Conservation (phyloP, 2,888 invertebrate species). For the Hydraecia micacea region DNA sequence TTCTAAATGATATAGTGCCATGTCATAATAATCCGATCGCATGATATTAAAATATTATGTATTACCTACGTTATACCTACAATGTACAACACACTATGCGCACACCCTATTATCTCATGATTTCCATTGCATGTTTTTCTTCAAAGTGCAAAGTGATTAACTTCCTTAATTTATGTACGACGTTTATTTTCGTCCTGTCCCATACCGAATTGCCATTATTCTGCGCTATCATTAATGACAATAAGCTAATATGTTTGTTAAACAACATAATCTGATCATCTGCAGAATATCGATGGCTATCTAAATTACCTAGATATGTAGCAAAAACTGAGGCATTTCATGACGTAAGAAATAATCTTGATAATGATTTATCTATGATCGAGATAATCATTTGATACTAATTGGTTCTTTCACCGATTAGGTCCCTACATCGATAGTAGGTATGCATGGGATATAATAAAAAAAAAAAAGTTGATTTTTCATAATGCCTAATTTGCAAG, state of each 20-base stretch:
- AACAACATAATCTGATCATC: conserved; percentile 25
- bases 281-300: conserved; percentile 16
- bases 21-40: neutral
- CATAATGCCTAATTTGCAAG: conserved; percentile 7
- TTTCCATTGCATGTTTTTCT: neutral
- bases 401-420: neutral
- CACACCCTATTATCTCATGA: neutral
- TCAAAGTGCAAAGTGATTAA: conserved; percentile 5
- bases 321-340: neutral
- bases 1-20: too few relatives aligned
- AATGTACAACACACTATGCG: neutral
- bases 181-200: conserved; percentile 16
- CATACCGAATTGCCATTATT: conserved; percentile 16
- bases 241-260: conserved; percentile 35
- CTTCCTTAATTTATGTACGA: neutral
- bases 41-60: neutral
- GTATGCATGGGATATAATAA: neutral
- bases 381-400: neutral
- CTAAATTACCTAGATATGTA: conserved; percentile 7
- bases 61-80: too few relatives aligned
- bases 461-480: neutral
- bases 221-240: conserved; percentile 17
- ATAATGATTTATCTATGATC: neutral
- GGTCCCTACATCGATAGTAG: neutral
- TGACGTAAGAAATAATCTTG: conserved; percentile 7